Conservation (phyloP, 2,113 vertebrate genomes). For the Sceloporus undulatus region DNA sequence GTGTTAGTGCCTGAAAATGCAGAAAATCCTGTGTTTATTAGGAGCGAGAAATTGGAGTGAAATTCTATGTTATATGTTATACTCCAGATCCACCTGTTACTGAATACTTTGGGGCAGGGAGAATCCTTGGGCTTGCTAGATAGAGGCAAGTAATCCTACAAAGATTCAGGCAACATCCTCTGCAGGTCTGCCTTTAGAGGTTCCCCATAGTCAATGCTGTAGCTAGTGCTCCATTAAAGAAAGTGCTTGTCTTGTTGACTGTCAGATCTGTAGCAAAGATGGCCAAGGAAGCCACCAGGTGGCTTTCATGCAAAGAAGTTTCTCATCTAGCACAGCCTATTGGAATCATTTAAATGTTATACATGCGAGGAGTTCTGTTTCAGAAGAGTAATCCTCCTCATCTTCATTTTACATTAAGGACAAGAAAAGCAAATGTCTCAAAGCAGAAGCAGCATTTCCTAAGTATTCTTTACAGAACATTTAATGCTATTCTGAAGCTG, state of each 20-base stretch:
- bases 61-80: slow-evolving; percentile 3
- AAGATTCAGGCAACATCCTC: neutral
- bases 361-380: neutral
- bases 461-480: neutral
- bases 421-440: neutral
- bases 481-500: neutral
- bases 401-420: neutral
- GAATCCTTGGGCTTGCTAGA: neutral
- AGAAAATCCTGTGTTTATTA: slow-evolving; percentile 13
- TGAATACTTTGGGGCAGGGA: neutral
- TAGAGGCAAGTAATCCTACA: neutral
- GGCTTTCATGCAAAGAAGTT: neutral
- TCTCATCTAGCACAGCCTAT: neutral
- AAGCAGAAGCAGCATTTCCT: neutral
- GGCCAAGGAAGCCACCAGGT: neutral
- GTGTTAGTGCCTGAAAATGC: neutral
- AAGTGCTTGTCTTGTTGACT: neutral
- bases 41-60: neutral
- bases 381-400: neutral
- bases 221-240: neutral
- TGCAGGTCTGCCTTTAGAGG: neutral
- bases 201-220: neutral
- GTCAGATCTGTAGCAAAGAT: neutral
- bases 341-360: neutral
- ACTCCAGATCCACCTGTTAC: neutral